Conservation (phyloP, 2,113 vertebrate species). For the Misgurnus anguillicaudatus region DNA sequence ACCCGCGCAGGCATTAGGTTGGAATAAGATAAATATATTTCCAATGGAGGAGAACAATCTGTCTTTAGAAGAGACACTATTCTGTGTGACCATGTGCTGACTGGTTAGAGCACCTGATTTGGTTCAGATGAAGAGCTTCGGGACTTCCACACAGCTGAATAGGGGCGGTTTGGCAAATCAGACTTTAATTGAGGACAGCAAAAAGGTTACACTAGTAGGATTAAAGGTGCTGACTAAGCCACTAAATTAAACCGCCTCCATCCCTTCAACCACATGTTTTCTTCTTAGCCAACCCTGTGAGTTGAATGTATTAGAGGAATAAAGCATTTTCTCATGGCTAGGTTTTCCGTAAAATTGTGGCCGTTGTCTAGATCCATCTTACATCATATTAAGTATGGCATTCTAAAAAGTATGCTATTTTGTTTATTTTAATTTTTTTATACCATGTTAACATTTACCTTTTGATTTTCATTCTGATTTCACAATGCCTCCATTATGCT, state of each 20-base stretch:
- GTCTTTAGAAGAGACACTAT: neutral
- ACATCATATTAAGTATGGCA: neutral
- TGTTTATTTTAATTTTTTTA: slow-evolving; percentile 1
- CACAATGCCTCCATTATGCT: slow-evolving; percentile 49
- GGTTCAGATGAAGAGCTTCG: neutral
- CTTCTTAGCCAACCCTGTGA: neutral
- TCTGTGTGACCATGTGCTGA: neutral
- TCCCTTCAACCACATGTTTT: neutral
- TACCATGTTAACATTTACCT: slow-evolving; percentile 18
- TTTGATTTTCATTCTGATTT: slow-evolving; percentile 39
- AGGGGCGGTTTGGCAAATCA: neutral
- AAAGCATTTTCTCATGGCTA: neutral
- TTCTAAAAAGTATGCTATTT: neutral
- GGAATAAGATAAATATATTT: slow-evolving; percentile 33
- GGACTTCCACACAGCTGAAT: neutral
- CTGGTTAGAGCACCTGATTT: neutral
- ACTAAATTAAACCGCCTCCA: neutral
- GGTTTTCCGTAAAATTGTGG: neutral
- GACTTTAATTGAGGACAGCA: neutral
- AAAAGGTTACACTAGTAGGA: neutral
- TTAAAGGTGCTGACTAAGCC: neutral
- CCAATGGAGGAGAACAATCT: neutral
- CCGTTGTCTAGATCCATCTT: too few species aligned
- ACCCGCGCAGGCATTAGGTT: slow-evolving; percentile 17
- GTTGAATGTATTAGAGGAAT: neutral